Conservation (phyloP, 1,140 invertebrate genomes). For the Drosophila pandora region DNA sequence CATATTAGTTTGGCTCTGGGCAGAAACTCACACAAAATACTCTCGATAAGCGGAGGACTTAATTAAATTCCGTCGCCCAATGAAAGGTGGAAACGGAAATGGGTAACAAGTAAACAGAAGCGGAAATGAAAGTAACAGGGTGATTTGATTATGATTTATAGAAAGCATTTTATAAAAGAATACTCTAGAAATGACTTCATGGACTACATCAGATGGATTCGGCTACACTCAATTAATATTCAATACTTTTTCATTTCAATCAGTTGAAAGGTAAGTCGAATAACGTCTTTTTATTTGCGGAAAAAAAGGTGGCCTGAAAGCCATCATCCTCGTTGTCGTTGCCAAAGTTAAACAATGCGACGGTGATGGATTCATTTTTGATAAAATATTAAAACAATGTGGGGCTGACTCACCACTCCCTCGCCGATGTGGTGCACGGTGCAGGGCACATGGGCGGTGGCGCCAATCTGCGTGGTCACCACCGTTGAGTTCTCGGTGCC, state of each 20-base stretch:
- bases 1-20: conserved; percentile 53
- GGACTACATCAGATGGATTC: conserved; percentile 6
- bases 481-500: conserved; percentile 92
- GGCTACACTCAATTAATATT: conserved; percentile 28
- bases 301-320: conserved; percentile 32
- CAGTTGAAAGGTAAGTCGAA: conserved; percentile 17
- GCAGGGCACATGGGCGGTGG: conserved; percentile 91
- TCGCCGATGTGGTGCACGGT: conserved; percentile 93
- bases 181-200: neutral
- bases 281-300: conserved; percentile 3
- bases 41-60: conserved; percentile 60
- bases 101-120: neutral
- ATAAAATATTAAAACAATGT: conserved; percentile 74
- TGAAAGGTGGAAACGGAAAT: conserved; percentile 20
- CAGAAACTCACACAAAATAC: conserved; percentile 31
- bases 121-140: no score
- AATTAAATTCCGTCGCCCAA: conserved; percentile 59
- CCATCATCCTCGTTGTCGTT: conserved; percentile 14
- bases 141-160: neutral
- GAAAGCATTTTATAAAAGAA: neutral
- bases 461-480: conserved; percentile 91
- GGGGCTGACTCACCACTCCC: conserved; percentile 89
- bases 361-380: conserved; percentile 68
- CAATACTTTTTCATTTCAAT: conserved; percentile 57
- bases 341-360: conserved; percentile 57